Conservation (phyloP, 2,797 vertebrate genomes). For the Lithobates sylvaticus region DNA sequence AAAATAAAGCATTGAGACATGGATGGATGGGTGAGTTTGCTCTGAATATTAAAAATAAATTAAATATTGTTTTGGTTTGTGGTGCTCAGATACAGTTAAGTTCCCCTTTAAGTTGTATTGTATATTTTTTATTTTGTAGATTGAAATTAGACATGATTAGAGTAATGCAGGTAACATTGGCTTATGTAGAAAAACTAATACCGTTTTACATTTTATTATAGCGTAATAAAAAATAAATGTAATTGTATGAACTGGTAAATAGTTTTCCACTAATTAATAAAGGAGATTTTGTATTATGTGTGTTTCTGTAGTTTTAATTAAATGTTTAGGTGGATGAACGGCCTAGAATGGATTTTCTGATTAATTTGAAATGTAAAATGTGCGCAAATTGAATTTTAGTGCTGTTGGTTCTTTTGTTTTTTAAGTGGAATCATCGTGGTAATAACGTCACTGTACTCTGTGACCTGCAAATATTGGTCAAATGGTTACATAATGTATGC, state of each 20-base stretch:
- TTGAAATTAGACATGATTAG: background rate
- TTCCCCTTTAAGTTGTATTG: no score
- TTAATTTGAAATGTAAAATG: conserved; percentile 43
- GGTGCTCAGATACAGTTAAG: no score
- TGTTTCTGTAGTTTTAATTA: conserved; percentile 53
- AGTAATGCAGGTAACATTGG: conserved; percentile 19
- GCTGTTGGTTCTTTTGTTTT: conserved; percentile 10
- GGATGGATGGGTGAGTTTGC: no score
- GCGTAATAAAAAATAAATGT: conserved; percentile 8
- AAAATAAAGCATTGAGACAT: no score
- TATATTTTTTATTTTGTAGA: background rate
- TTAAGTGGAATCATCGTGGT: background rate
- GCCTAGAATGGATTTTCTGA: conserved; percentile 39
- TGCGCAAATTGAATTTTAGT: conserved; percentile 9
- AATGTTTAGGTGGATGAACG: conserved; percentile 44
- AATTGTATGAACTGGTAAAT: conserved; percentile 19
- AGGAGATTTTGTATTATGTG: conserved; percentile 30
- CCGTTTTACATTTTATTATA: conserved; percentile 27
- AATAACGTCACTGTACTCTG: conserved; percentile 34
- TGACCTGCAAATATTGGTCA: conserved; percentile 32
- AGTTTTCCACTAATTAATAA: conserved; percentile 31
- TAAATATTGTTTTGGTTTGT: no score
- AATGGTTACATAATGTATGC: conserved; percentile 47
- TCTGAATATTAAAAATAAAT: no score
- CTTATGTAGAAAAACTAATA: background rate